phyloP scores from a whole-genome alignment of 2,113 vertebrate species.

The Tychaedon coryphoeus region DNA sequence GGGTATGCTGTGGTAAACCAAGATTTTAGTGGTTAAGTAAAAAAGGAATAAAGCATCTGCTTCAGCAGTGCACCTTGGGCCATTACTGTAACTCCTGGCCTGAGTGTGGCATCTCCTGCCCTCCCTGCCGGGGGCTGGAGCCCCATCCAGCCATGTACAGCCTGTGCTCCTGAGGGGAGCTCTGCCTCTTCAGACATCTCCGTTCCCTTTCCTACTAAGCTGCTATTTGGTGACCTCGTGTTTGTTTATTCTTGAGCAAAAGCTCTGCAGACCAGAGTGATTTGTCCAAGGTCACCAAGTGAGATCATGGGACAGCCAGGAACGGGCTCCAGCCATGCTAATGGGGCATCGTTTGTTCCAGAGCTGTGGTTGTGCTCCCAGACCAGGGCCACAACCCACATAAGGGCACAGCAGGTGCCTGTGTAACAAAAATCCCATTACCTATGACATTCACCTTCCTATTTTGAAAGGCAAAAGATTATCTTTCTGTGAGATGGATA shows the following conservation, averaged over 20 bases:
- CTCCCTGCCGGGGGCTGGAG: background rate
- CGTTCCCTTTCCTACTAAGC: background rate
- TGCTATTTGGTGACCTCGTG: background rate
- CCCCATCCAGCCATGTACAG: accelerated
- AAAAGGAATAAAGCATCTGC: background rate
- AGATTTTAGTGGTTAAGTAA: background rate
- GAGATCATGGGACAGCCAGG: background rate
- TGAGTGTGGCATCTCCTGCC: background rate
- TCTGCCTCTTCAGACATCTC: background rate
- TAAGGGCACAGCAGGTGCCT: background rate
- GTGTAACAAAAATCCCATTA: background rate
- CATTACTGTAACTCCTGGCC: background rate
- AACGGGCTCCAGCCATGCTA: background rate
- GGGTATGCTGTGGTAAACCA: background rate
- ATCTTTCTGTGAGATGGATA: background rate
- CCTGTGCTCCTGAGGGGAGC: background rate
- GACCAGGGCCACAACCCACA: background rate
- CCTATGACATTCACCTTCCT: constrained; percentile 8
- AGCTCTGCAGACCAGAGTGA: background rate
- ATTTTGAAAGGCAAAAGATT: background rate
- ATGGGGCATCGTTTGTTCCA: background rate
- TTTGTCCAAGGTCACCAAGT: background rate
- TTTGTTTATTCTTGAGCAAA: background rate
- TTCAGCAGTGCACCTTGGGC: background rate
- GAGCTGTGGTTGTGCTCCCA: background rate